Percentiles rank a stretch among this genome's conserved stretches.
phyloP scores from a whole-genome alignment of 2,797 vertebrate genomes.

The Sciurus vulgaris region DNA sequence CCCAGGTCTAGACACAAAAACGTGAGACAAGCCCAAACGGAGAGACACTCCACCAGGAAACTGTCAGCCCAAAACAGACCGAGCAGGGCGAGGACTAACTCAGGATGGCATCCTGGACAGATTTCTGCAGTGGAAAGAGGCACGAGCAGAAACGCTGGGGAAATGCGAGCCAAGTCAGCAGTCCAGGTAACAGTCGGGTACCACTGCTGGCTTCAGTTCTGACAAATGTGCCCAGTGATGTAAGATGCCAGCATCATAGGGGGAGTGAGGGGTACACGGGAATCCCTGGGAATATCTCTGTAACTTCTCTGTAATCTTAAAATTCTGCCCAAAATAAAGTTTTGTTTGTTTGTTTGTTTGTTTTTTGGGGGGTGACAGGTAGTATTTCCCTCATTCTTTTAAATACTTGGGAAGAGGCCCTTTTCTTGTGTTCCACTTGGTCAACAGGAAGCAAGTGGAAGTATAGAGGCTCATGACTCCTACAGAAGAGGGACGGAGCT shows the following conservation, averaged over 20 bases:
- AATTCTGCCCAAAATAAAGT: background rate
- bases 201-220: background rate
- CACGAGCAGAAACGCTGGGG: background rate
- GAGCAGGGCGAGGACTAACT: background rate
- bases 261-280: background rate
- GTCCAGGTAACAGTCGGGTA: background rate
- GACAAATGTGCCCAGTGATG: background rate
- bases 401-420: background rate
- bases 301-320: conserved; percentile 15
- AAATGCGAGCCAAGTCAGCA: background rate
- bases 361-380: background rate
- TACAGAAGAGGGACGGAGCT: background rate
- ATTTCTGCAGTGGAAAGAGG: background rate
- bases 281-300: background rate
- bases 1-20: background rate
- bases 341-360: too few relatives aligned
- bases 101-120: background rate
- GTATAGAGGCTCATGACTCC: background rate
- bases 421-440: background rate
- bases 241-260: background rate
- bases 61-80: conserved; percentile 5
- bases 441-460: background rate
- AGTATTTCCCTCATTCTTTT: conserved; percentile 21
- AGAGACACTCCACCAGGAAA: background rate
- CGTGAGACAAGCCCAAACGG: background rate